Percentiles rank a stretch among this genome's conserved stretches.
phyloP scores from a whole-genome alignment of 2,888 invertebrate species.

The Tetheella fluctuosa region DNA sequence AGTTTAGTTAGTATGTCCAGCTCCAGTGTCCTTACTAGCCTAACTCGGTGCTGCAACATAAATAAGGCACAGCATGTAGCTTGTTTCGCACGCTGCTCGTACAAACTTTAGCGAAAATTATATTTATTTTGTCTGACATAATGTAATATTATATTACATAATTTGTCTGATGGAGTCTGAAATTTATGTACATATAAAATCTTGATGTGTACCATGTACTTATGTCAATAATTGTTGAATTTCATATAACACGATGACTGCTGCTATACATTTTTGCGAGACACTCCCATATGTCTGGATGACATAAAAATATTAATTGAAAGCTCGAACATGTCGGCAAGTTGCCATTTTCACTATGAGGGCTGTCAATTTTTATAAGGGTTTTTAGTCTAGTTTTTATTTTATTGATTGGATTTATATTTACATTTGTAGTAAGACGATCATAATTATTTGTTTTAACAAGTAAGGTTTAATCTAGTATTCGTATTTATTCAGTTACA shows the following conservation, averaged over 20 bases:
- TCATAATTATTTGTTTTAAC: not conserved
- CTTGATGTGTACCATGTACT: no score
- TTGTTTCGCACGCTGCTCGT: not conserved
- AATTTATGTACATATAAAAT: no score
- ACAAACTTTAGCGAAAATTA: constrained; percentile 1
- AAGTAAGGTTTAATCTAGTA: not conserved
- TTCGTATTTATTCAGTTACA: not conserved
- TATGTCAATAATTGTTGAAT: no score
- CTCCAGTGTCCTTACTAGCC: not conserved
- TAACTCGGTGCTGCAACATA: constrained; percentile 6
- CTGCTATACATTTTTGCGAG: not conserved
- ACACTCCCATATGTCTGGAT: not conserved
- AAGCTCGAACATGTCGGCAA: not conserved
- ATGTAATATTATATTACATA: not conserved
- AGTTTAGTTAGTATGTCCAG: no score
- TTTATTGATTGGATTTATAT: not conserved
- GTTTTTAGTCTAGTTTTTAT: not conserved
- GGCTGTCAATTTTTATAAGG: not conserved
- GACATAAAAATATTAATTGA: constrained; percentile 9
- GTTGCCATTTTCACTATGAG: not conserved
- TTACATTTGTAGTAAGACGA: not conserved
- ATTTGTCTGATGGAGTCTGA: not conserved
- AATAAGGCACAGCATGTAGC: constrained; percentile 11
- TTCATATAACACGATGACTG: not conserved
- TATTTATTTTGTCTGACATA: not conserved